Evolutionary conservation across 2,888 invertebrate genomes (phyloP).

Genomic region (Amblyjoppa proteus): DNA sequence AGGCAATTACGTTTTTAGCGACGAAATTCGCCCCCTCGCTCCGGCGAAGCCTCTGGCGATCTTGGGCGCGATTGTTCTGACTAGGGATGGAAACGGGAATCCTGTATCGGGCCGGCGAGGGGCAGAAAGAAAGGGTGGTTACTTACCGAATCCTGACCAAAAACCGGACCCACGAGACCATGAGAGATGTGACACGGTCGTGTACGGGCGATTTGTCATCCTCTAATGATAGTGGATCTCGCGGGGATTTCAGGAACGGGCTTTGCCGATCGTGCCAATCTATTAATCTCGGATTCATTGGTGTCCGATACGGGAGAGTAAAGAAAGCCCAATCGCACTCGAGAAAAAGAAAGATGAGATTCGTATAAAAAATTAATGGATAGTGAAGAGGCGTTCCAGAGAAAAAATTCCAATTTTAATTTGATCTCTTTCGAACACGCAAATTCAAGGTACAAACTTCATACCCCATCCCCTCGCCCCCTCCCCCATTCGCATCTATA

Average conservation of each 20-base stretch:
- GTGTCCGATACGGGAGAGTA: not conserved
- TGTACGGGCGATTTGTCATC: conserved; percentile 42
- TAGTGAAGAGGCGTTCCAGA: not conserved
- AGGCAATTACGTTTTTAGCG: conserved; percentile 45
- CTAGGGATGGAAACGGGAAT: conserved; percentile 15
- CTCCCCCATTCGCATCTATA: no score
- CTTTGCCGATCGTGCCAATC: conserved; percentile 2
- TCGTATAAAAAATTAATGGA: not conserved
- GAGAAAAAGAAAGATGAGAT: not conserved
- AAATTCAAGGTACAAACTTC: not conserved
- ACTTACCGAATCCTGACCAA: not conserved
- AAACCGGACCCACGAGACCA: conserved; percentile 28
- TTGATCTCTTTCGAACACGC: no score
- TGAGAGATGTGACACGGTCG: conserved; percentile 12
- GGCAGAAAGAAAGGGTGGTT: not conserved
- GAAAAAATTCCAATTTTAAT: not conserved
- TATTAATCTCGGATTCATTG: conserved; percentile 5
- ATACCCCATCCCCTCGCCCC: no score
- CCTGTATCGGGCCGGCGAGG: not conserved
- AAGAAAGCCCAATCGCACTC: not conserved
- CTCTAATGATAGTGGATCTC: conserved; percentile 27
- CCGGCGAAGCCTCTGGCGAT: not conserved
- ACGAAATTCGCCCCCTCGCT: not conserved
- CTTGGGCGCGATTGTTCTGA: not conserved
- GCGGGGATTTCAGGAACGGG: not conserved